Base-by-base conservation (phyloP, 2,113 vertebrate species). In the Alectura lathami region DNA sequence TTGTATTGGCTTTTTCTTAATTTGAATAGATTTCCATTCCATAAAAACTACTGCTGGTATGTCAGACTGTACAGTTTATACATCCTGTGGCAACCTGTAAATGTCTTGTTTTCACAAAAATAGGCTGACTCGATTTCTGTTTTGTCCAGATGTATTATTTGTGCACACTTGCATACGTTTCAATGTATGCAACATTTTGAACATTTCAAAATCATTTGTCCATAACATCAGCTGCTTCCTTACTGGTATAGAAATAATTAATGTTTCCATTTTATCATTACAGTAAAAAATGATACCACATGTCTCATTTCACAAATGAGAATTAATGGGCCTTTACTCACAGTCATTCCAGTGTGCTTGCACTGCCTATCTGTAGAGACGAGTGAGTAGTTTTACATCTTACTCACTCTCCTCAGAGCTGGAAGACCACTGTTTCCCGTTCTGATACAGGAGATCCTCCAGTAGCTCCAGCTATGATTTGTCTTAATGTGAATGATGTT, bases 241-340 rank as follows among this genome's bases (percentile, higher is more conserved):
- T 97, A 92, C 77, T 95, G 94, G 78, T 75, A 96, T 96, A 96
- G 95, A 93, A 97, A 96, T 95, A 94, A 86, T 94, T 84, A 94
- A 84, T 93, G 94, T 97, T 94, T 93, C 92, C 82, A 89, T 95
- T 64, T 24, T 86, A 88, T 92, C 86, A 83, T 97, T 29, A 0
- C 40, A 34, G 38, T 96, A 79, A 96, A 97, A 97, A 97, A 97
- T 91, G 67, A 87, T 96, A 78, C 92, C 77, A 73, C 80, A 94
- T 93, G 64, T 93, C 94, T 97, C 96, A 93, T 96, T 96, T 97
- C 96, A 85, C 94, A 96, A 94, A 93, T 96, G 94, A 96, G 96
- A 97, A 96, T 98, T 96, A 97, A 96, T 97, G 96, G 93, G 84
- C 93, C 94, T 97, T 98, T 98, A 97, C 74, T 98, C 96, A 97